A percentile compares a stretch with the other conserved stretches of the same genome.
phyloP scores from a whole-genome alignment of 2,113 vertebrate species.

The Neopipo cinnamomea region DNA sequence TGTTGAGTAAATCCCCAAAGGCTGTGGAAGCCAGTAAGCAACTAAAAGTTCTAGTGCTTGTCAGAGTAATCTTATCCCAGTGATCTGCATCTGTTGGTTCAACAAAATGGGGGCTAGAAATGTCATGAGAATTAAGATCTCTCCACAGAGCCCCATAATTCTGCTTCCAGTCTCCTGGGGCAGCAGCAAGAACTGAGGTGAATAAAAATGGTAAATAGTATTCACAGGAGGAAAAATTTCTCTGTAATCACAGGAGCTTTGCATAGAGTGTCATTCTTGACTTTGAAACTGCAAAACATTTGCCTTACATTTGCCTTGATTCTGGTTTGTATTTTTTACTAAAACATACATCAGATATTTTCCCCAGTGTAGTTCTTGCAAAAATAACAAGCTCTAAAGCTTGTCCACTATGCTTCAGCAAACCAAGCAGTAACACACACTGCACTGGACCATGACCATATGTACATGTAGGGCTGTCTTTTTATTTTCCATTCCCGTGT shows the following conservation, averaged over 20 bases:
- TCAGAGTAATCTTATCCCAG: neutral
- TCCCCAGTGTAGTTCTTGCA: neutral
- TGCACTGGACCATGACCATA: slow-evolving; percentile 12
- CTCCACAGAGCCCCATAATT: neutral
- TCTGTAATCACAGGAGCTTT: neutral
- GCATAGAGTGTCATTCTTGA: neutral
- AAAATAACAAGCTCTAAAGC: neutral
- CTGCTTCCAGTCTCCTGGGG: neutral
- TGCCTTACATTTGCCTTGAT: neutral
- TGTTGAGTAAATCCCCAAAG: neutral
- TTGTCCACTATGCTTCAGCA: neutral
- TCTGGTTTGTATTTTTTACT: neutral
- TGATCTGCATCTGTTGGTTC: neutral
- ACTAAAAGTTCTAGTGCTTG: neutral
- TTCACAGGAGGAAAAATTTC: neutral
- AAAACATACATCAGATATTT: neutral
- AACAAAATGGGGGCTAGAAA: neutral
- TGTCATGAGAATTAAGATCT: neutral
- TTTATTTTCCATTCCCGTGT: neutral
- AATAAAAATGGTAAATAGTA: neutral
- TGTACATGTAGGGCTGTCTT: neutral
- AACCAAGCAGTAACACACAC: neutral
- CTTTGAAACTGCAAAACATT: neutral
- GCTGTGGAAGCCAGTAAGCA: neutral
- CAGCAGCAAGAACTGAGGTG: neutral